Percentiles rank a stretch among this genome's conserved stretches.
phyloP scores from a whole-genome alignment of 2,113 vertebrate genomes.

The Plectropomus leopardus region DNA sequence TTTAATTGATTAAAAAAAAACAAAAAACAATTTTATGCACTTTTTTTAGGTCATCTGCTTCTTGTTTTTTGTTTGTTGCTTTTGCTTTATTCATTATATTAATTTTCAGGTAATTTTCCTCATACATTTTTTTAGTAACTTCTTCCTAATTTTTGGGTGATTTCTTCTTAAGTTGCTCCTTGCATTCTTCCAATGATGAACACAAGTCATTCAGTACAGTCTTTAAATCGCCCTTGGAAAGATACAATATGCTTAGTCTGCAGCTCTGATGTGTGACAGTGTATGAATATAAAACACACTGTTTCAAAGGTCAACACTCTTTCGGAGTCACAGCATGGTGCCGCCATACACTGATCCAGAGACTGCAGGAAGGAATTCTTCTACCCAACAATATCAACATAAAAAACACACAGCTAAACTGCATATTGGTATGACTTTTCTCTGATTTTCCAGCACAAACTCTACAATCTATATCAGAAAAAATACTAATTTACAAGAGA shows the following conservation, averaged over 20 bases:
- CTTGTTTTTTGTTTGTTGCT: too few relatives aligned
- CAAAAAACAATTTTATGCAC: too few relatives aligned
- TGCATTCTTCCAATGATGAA: too few relatives aligned
- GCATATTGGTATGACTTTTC: background rate
- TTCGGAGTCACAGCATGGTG: background rate
- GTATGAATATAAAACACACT: background rate
- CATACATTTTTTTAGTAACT: too few relatives aligned
- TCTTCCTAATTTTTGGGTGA: too few relatives aligned
- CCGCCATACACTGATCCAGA: background rate
- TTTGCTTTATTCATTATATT: too few relatives aligned
- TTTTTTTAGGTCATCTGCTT: too few relatives aligned
- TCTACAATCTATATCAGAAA: background rate
- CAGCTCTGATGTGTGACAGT: background rate
- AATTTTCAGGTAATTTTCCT: too few relatives aligned
- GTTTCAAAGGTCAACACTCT: background rate
- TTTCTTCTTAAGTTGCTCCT: too few relatives aligned
- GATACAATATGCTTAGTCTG: background rate
- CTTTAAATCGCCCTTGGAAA: background rate
- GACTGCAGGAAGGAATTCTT: background rate
- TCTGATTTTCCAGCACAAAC: background rate
- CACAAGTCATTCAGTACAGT: background rate
- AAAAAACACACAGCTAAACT: background rate
- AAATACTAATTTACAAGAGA: too few relatives aligned
- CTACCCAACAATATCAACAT: background rate
- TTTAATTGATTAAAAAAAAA: too few relatives aligned